Evolutionary conservation across 2,797 vertebrate species (phyloP), one percentile per base, ranked within the genome.

Genomic region (Enteromius paludinosus): DNA sequence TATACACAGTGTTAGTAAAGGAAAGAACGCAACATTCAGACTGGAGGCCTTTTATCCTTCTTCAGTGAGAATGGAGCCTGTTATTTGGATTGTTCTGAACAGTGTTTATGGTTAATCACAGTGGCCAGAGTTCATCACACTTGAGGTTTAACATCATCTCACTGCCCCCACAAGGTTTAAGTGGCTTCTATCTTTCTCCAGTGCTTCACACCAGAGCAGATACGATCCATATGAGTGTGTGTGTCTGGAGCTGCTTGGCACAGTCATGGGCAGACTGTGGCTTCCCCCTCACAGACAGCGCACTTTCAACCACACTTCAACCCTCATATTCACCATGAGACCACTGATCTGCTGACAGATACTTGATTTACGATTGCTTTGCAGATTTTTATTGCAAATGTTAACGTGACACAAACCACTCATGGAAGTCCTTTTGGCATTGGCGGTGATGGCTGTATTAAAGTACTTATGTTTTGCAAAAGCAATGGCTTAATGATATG

Each of bases 331-430:
- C 84, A 85, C 79, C 84, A 71, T 74, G 73, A 61, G 87, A 84
- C 87, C 82, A 76, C 87, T 69, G 85, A 78, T 86, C 84, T 76
- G 84, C 82, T 87, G 86, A 89, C 85, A 89, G 85, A 86, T 83
- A 72, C 49, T 83, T 87, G 88, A 90, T 90, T 87, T 87, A 88
- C 65, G 71, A 84, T 75, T 38, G 33, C 85, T 85, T 84, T 72
- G 77, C 87, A 73, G 82, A 78, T 82, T 87, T 88, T 87, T 87
- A 87, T 76, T 83, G 87, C 85, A 87, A 84, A 88, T 80, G 82
- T 88, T 89, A 88, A 89, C 81, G 85, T 88, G 87, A 86, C 86
- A 88, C 75, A 86, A 85, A 85, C 82, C 83, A 83, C 85, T 88
- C 76, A 64, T 81, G 82, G 84, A 84, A 85, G 83, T 88, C 83